Evolutionary conservation across 2,888 invertebrate genomes (phyloP).

Genomic region (Chydorus sphaericus): DNA sequence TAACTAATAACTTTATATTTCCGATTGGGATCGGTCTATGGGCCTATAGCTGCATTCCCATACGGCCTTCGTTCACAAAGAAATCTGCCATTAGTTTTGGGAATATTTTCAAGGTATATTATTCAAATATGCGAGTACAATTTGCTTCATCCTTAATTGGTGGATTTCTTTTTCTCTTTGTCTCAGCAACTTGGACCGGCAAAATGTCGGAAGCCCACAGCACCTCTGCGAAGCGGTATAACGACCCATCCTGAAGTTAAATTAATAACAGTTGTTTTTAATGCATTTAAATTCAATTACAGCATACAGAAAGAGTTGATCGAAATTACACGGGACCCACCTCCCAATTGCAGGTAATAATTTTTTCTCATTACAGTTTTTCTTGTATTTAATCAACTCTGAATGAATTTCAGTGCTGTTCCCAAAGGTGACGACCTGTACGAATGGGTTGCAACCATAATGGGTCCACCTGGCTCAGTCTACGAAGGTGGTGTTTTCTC

Average conservation of each 20-base stretch:
- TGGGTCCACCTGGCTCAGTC: conserved; percentile 91
- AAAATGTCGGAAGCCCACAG: conserved; percentile 89
- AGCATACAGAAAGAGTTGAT: conserved; percentile 94
- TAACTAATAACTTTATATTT: too few species aligned
- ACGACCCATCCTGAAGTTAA: background rate
- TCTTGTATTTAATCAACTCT: background rate
- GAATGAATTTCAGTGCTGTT: conserved; percentile 53
- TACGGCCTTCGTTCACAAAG: too few species aligned
- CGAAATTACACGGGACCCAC: conserved; percentile 92
- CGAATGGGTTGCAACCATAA: conserved; percentile 91
- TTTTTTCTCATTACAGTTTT: background rate
- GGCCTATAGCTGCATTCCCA: too few species aligned
- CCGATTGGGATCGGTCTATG: too few species aligned
- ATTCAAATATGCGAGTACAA: too few species aligned
- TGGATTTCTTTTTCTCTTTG: too few species aligned
- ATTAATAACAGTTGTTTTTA: background rate
- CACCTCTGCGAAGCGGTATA: conserved; percentile 67
- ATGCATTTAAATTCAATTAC: conserved; percentile 19
- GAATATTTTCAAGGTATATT: too few species aligned
- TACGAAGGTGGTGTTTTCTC: conserved; percentile 98
- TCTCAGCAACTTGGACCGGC: too few species aligned
- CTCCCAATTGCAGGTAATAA: conserved; percentile 69
- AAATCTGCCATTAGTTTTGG: too few species aligned
- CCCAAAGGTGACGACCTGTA: conserved; percentile 96
- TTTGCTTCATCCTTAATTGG: too few species aligned